A percentile compares a stretch with the other conserved stretches of the same genome.
Evolutionary conservation across 2,888 invertebrate species (phyloP).

Genomic region (Sycophila texana): DNA sequence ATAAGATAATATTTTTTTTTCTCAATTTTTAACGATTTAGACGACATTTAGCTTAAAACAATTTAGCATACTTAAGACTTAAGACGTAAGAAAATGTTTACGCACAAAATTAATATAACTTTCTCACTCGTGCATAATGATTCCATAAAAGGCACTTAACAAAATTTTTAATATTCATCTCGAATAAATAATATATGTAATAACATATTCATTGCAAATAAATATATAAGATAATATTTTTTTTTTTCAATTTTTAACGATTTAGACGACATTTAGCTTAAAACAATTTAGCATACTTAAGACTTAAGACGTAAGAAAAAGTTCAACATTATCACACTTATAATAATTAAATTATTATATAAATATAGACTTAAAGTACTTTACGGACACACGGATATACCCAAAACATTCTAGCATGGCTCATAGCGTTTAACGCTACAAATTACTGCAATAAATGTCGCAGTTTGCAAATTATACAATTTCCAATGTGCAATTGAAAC

Average conservation of each 20-base stretch:
- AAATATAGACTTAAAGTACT: constrained; percentile 15
- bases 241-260: constrained; percentile 1
- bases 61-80: constrained; percentile 27
- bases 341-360: constrained; percentile 33
- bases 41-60: constrained; percentile 17
- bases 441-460: neutral
- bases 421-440: neutral
- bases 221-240: neutral
- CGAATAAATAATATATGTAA: constrained; percentile 44
- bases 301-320: constrained; percentile 19
- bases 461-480: neutral
- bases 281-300: constrained; percentile 23
- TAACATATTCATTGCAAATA: constrained; percentile 10
- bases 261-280: constrained; percentile 5
- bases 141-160: constrained; percentile 34
- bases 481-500: neutral
- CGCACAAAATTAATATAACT: neutral
- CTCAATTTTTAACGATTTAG: constrained; percentile 2
- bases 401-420: constrained; percentile 11
- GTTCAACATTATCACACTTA: constrained; percentile 28
- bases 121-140: neutral
- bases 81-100: constrained; percentile 38
- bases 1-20: neutral
- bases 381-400: neutral
- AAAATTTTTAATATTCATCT: constrained; percentile 37